Conservation (phyloP, 2,888 invertebrate species). For the Amphiduros pacificus region DNA sequence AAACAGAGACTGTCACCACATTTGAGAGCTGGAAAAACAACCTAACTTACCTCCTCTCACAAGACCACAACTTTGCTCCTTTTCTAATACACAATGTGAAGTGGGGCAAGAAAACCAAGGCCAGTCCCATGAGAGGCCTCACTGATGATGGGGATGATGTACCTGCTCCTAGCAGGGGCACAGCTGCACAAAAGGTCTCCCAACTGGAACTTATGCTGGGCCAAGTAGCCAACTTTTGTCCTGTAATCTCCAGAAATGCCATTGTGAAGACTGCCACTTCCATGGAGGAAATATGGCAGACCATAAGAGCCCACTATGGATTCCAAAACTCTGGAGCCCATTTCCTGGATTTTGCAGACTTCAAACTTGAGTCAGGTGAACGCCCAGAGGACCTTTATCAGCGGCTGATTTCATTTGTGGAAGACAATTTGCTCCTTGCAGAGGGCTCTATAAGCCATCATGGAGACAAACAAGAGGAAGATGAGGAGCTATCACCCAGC, state of each 20-base stretch:
- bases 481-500: conserved; percentile 26
- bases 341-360: conserved; percentile 28
- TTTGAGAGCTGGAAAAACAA: conserved; percentile 31
- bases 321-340: conserved; percentile 35
- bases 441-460: conserved; percentile 15
- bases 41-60: conserved; percentile 24
- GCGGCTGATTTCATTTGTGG: conserved; percentile 25
- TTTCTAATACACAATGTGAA: conserved; percentile 24
- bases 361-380: conserved; percentile 28
- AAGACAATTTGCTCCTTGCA: conserved; percentile 27
- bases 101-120: conserved; percentile 25
- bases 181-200: conserved; percentile 24
- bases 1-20: conserved; percentile 29
- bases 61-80: conserved; percentile 25
- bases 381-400: conserved; percentile 31
- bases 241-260: conserved; percentile 12
- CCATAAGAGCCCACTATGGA: conserved; percentile 33
- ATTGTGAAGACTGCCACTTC: conserved; percentile 14
- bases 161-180: conserved; percentile 8
- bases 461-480: conserved; percentile 12
- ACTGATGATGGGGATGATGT: conserved; percentile 22
- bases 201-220: conserved; percentile 30
- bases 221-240: conserved; percentile 29
- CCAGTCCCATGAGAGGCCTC: conserved; percentile 18
- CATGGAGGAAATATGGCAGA: conserved; percentile 18